Conservation (phyloP, 1,140 invertebrate genomes). For the Polypedilum vanderplanki region DNA sequence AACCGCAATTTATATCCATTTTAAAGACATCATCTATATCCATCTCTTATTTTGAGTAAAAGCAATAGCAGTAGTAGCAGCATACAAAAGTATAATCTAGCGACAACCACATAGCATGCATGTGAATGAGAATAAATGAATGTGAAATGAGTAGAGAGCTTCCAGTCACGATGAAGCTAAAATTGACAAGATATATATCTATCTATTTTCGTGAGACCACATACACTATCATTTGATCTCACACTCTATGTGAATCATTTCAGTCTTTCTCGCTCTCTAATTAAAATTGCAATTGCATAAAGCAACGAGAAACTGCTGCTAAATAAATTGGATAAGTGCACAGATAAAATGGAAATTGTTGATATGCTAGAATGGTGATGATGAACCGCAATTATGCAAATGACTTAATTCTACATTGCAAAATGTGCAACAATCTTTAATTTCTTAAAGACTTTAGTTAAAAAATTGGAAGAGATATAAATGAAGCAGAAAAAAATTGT, state of each 20-base stretch:
- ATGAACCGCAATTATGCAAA: constrained; percentile 23
- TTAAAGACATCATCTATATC: constrained; percentile 16
- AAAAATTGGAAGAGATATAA: too few species aligned
- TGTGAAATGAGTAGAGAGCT: background rate
- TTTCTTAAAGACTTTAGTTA: too few species aligned
- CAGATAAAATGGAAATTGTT: too few species aligned
- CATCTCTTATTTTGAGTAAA: background rate
- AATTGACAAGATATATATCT: too few species aligned
- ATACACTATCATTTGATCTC: background rate
- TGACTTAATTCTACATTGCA: constrained; percentile 11
- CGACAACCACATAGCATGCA: constrained; percentile 4
- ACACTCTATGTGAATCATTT: background rate
- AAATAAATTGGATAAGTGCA: too few species aligned
- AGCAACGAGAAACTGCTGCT: too few species aligned
- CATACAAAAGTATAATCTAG: background rate
- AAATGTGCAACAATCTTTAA: background rate
- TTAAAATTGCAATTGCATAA: background rate
- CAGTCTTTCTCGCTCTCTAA: background rate
- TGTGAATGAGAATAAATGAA: constrained; percentile 19
- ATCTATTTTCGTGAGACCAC: background rate
- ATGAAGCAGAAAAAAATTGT: too few species aligned
- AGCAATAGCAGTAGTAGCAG: background rate
- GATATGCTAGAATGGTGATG: background rate
- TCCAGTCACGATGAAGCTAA: constrained; percentile 1
- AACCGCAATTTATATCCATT: constrained; percentile 18